Conservation (phyloP, 2,888 invertebrate genomes). For the Cheilosia scutellata region DNA sequence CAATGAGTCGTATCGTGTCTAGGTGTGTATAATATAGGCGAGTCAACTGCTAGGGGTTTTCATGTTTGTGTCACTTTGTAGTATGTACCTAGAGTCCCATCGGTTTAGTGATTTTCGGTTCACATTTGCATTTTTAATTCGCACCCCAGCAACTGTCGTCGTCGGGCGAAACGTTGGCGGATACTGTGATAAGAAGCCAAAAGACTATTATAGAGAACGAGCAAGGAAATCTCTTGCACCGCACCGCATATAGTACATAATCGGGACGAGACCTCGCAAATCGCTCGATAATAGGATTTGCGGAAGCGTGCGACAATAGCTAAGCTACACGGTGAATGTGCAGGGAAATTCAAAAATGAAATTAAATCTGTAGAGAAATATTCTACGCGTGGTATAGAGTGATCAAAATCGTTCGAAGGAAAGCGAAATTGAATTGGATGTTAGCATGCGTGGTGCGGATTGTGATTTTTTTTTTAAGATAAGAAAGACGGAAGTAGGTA, state of each 20-base stretch:
- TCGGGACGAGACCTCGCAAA: slow-evolving; percentile 71
- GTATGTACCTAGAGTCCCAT: slow-evolving; percentile 10
- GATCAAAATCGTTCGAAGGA: slow-evolving; percentile 26
- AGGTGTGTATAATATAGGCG: background rate
- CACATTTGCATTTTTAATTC: slow-evolving; percentile 76
- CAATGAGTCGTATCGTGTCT: slow-evolving; percentile 2
- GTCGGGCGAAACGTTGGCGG: slow-evolving; percentile 4
- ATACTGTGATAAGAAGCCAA: slow-evolving; percentile 62
- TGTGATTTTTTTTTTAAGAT: slow-evolving; percentile 28
- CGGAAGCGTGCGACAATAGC: slow-evolving; percentile 72
- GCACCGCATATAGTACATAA: slow-evolving; percentile 59
- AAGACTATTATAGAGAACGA: slow-evolving; percentile 12
- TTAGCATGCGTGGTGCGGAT: slow-evolving; percentile 60
- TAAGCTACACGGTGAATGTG: slow-evolving; percentile 35
- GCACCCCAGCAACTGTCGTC: slow-evolving; percentile 25
- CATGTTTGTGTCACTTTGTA: slow-evolving; percentile 44
- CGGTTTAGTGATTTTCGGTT: slow-evolving; percentile 71
- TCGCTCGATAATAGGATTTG: slow-evolving; percentile 75
- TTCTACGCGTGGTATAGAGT: slow-evolving; percentile 25
- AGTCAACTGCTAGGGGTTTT: slow-evolving; percentile 19
- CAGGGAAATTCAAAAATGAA: slow-evolving; percentile 51
- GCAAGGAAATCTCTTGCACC: slow-evolving; percentile 27
- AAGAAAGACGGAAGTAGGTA: too few species aligned
- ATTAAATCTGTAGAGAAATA: slow-evolving; percentile 63
- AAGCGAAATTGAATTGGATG: slow-evolving; percentile 72